Conservation (phyloP, 2,888 invertebrate species). For the Euphydryas editha region DNA sequence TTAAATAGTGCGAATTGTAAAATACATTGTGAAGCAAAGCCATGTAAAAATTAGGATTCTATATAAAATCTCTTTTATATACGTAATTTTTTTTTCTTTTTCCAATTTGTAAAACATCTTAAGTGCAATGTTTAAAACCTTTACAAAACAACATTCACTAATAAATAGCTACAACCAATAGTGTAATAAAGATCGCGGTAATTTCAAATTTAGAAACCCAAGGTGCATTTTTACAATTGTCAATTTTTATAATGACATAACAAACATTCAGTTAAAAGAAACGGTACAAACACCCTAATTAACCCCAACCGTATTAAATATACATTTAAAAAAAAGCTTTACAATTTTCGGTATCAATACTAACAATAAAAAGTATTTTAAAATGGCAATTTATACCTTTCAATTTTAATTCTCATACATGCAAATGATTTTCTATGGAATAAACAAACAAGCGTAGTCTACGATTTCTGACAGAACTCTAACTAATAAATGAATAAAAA, state of each 20-base stretch:
- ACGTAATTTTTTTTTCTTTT: not conserved
- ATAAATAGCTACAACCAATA: not conserved
- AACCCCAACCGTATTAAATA: constrained; percentile 24
- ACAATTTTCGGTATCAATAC: constrained; percentile 15
- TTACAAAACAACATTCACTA: constrained; percentile 13
- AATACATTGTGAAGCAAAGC: constrained; percentile 1
- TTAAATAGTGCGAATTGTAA: constrained; percentile 23
- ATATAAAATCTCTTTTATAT: constrained; percentile 2
- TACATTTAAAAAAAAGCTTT: constrained; percentile 25
- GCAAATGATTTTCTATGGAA: constrained; percentile 13
- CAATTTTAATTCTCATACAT: constrained; percentile 14
- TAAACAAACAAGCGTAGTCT: constrained; percentile 16
- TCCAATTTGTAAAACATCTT: constrained; percentile 6
- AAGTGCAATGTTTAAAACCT: constrained; percentile 22
- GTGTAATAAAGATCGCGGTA: not conserved
- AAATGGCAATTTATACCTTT: not conserved
- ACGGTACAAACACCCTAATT: constrained; percentile 37
- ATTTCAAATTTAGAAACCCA: not conserved
- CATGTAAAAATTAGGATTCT: constrained; percentile 10
- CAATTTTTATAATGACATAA: not conserved
- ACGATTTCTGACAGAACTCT: constrained; percentile 15
- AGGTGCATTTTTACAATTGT: constrained; percentile 25
- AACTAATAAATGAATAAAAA: constrained; percentile 18
- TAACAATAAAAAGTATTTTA: constrained; percentile 17
- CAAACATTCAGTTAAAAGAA: constrained; percentile 45